Percentiles rank a stretch among this genome's conserved stretches.
These are phyloP conservation scores for Scomber scombrus DNA, from an alignment of 2,113 vertebrate species.

Conservation along the genomic window DNA sequence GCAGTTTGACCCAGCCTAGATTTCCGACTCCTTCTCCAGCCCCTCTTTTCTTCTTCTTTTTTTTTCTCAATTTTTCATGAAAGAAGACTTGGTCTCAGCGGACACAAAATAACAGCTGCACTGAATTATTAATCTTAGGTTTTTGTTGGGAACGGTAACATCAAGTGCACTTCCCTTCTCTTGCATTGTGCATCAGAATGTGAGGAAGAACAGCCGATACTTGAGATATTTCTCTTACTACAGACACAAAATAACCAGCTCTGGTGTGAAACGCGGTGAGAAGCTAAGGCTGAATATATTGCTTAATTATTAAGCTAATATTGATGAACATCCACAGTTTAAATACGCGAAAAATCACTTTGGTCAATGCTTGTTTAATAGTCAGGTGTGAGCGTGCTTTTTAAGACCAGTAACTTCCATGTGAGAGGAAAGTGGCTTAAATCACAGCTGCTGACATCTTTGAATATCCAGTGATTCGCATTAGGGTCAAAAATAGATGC, in stretches of 20 bases:
- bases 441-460: conserved; percentile 53
- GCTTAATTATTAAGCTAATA: conserved; percentile 4
- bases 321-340: background rate
- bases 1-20: conserved; percentile 66
- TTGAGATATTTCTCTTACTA: conserved; percentile 30
- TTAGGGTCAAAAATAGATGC: conserved; percentile 84
- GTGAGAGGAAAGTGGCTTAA: conserved; percentile 30
- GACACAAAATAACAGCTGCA: conserved; percentile 73
- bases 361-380: background rate
- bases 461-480: conserved; percentile 74
- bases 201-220: conserved; percentile 40
- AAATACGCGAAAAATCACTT: conserved; percentile 13
- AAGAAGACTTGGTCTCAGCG: conserved; percentile 73
- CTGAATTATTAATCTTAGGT: conserved; percentile 81
- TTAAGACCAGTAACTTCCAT: conserved; percentile 23
- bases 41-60: conserved; percentile 13
- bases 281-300: background rate
- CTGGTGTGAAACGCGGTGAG: background rate
- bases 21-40: conserved; percentile 27
- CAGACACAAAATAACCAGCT: conserved; percentile 9
- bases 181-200: conserved; percentile 63
- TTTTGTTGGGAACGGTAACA: conserved; percentile 70
- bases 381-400: conserved; percentile 31
- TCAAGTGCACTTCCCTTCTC: conserved; percentile 61
- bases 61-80: conserved; percentile 73